Base-by-base conservation (phyloP, 2,888 invertebrate species). In the Parapristionchus giblindavisi region DNA sequence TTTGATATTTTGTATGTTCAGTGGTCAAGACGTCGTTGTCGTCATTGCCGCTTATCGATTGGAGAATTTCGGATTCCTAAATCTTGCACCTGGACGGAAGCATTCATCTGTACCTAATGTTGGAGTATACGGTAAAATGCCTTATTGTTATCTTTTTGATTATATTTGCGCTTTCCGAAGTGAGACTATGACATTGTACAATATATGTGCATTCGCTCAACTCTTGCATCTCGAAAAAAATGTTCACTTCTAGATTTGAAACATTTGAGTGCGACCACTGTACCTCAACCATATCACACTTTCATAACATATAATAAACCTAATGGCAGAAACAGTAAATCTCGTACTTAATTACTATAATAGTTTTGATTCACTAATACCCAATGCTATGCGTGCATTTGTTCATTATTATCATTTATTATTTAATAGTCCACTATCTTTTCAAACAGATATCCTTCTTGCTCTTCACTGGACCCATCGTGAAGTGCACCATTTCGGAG, bases 31-130 rank as follows among this genome's bases (percentile, higher is more conserved):
- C 38, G 48, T 77, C 14, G 76, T 79, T 6, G 75, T 77, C 5
- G 75, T 77, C n/a, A 63, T 65, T 8, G 27, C 75, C 27, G 75
- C 78, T 2, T 77, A 77, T 74, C 77, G 79, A 14, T 48, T 77
- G 14, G 72, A 71, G 21, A 54, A 66, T 0, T 43, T 78, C 24
- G 79, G 79, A 17, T 63, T 61, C 1, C 66, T 77, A 29, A 77
- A 79, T 61, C 65, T 78, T 14, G 68, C 76, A 0, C 66, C 74
- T 1, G 75, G 77, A 0, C n/a, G 73, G n/a, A 70, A 75, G 4
- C 66, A 73, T 4, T 36, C 40, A 0, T 38, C 56, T 0, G 76
- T 77, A 21, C 63, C 71, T 24, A 79, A 79, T 32, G n/a, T 76
- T 8, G 73, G 34, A 4, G 65, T 73, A 8, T 60, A 61, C 34